phyloP scores from a whole-genome alignment of 1,140 invertebrate genomes.

The Eriocheir sinensis region DNA sequence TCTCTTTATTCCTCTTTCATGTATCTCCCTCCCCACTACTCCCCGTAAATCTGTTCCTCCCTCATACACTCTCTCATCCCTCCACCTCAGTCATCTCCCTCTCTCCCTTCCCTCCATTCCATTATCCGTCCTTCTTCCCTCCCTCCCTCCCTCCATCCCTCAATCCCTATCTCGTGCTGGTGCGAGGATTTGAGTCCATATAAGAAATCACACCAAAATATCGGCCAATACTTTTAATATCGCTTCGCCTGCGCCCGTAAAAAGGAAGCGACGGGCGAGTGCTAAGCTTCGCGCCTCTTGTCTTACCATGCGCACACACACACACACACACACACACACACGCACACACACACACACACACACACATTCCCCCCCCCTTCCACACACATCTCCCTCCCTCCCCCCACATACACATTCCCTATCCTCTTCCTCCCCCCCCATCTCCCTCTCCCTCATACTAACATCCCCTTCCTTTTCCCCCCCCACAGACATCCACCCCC shows the following conservation, averaged over 20 bases:
- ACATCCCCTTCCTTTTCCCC: background rate
- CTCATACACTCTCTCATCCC: background rate
- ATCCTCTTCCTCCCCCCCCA: no score
- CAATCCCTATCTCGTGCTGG: no score
- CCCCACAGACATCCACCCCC: background rate
- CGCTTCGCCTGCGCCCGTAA: background rate
- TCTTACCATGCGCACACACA: background rate
- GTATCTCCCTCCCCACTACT: background rate
- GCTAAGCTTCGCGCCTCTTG: background rate
- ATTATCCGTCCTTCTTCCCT: no score
- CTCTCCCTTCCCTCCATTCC: background rate
- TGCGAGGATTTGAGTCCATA: background rate
- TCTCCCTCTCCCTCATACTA: background rate
- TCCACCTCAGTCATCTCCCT: background rate
- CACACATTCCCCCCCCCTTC: no score
- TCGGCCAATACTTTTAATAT: conserved; percentile 1
- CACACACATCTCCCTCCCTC: no score
- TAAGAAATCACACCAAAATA: background rate
- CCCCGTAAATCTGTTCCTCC: background rate
- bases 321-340: no score
- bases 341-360: no score
- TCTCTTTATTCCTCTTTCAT: background rate
- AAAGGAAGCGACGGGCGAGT: no score
- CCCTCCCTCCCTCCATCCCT: no score
- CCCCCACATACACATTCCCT: no score